Percentiles rank a stretch among this genome's conserved stretches.
Evolutionary conservation across 1,140 invertebrate species (phyloP).

Genomic region (Thaumetopoea pityocampa): DNA sequence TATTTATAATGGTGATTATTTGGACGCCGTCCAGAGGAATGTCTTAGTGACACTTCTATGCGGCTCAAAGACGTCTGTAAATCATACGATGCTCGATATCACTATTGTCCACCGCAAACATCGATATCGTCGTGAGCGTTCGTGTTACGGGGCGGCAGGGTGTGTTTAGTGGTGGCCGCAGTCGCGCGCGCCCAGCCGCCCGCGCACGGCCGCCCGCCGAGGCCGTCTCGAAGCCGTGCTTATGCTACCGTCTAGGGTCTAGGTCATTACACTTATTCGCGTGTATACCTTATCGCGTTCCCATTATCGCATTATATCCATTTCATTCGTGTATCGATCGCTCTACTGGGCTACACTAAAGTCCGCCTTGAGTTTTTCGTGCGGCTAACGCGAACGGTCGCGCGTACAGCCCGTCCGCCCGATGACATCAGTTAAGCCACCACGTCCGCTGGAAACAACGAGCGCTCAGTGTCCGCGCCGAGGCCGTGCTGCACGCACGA

Average conservation of each 20-base stretch:
- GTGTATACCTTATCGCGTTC: conserved; percentile 67
- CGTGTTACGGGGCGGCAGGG: conserved; percentile 60
- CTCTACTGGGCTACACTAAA: conserved; percentile 35
- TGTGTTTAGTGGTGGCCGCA: conserved; percentile 55
- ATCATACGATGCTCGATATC: conserved; percentile 42
- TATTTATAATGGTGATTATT: conserved; percentile 25
- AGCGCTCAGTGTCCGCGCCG: conserved; percentile 64
- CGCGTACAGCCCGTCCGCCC: conserved; percentile 56
- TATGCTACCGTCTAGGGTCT: conserved; percentile 50
- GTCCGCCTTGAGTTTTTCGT: conserved; percentile 57
- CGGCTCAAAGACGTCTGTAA: conserved; percentile 13
- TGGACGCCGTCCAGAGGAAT: conserved; percentile 58
- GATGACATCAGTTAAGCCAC: conserved; percentile 71
- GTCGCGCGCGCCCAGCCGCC: conserved; percentile 58
- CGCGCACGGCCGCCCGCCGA: conserved; percentile 53
- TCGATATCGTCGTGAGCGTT: conserved; percentile 60
- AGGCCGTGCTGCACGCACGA: conserved; percentile 62
- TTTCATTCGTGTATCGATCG: conserved; percentile 66
- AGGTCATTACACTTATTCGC: conserved; percentile 70
- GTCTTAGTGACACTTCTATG: conserved; percentile 22
- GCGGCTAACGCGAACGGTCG: conserved; percentile 46
- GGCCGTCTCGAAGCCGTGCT: conserved; percentile 62
- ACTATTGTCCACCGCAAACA: conserved; percentile 63
- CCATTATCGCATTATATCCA: conserved; percentile 69
- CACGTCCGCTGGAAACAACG: conserved; percentile 62